These are phyloP conservation scores for Drosophila kuntzei DNA, from an alignment of 2,888 invertebrate genomes.

Conservation along the genomic window DNA sequence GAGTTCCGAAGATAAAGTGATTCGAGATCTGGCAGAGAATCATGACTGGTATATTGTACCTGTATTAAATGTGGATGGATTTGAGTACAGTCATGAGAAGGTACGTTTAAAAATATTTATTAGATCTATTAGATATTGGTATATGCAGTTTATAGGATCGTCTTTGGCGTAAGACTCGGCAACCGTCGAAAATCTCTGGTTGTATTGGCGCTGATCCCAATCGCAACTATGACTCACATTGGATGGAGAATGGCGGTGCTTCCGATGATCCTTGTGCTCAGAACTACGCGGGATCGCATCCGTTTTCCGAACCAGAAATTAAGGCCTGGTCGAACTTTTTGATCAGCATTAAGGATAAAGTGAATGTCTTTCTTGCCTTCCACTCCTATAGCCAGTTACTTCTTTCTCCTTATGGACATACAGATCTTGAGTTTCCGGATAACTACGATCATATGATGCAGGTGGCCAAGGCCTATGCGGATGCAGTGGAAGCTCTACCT, in stretches of 20 bases:
- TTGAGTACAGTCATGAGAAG: slow-evolving; percentile 87
- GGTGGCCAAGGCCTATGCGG: slow-evolving; percentile 86
- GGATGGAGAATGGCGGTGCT: slow-evolving; percentile 85
- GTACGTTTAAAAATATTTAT: slow-evolving; percentile 84
- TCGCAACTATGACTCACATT: slow-evolving; percentile 78
- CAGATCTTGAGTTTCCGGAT: slow-evolving; percentile 80
- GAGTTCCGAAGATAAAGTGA: slow-evolving; percentile 87
- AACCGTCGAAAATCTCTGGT: slow-evolving; percentile 74
- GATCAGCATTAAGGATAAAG: slow-evolving; percentile 79
- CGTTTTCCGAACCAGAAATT: slow-evolving; percentile 87
- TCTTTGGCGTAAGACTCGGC: slow-evolving; percentile 89
- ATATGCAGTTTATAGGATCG: slow-evolving; percentile 84
- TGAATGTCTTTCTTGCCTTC: slow-evolving; percentile 87
- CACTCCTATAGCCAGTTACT: slow-evolving; percentile 88
- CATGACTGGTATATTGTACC: slow-evolving; percentile 92
- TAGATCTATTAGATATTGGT: neutral
- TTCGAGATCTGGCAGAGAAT: slow-evolving; percentile 87
- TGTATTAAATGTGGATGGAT: slow-evolving; percentile 90
- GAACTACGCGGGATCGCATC: slow-evolving; percentile 86
- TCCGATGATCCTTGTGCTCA: slow-evolving; percentile 84
- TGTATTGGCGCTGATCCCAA: slow-evolving; percentile 83
- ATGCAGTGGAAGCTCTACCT: slow-evolving; percentile 85
- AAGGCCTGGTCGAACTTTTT: slow-evolving; percentile 85
- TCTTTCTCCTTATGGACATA: slow-evolving; percentile 87
- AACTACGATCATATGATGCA: slow-evolving; percentile 85